Evolutionary conservation across 2,797 vertebrate genomes (phyloP).

Genomic region (Garrulus glandarius): DNA sequence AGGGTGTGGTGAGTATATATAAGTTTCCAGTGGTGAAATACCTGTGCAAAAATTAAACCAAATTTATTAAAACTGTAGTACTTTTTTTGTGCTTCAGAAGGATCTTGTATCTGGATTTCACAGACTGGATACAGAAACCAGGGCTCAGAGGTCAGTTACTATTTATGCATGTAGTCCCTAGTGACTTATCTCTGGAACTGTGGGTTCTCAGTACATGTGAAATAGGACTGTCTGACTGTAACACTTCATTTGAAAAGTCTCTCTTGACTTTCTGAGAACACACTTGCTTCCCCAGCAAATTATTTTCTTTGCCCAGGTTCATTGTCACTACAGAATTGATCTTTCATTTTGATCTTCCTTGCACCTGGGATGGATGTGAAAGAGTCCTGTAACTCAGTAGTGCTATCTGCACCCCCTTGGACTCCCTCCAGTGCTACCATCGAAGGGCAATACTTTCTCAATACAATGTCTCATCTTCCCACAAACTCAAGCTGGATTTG

Average conservation of each 20-base stretch:
- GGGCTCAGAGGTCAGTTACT: slow-evolving; percentile 3
- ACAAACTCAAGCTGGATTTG: background rate
- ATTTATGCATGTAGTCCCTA: background rate
- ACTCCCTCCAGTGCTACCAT: background rate
- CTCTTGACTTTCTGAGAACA: background rate
- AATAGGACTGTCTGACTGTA: background rate
- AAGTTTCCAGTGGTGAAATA: background rate
- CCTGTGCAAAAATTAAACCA: background rate
- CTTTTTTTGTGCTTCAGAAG: background rate
- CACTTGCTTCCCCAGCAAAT: background rate
- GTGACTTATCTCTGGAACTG: background rate
- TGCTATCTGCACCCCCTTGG: background rate
- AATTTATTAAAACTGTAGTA: background rate
- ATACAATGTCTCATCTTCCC: background rate
- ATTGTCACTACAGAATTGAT: background rate
- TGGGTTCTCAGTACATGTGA: background rate
- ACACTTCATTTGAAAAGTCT: background rate
- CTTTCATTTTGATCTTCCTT: background rate
- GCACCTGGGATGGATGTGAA: background rate
- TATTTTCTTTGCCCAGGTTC: background rate
- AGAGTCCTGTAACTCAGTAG: background rate
- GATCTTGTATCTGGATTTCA: background rate
- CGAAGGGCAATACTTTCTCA: background rate
- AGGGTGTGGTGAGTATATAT: background rate
- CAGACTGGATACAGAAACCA: background rate